Base-by-base conservation (phyloP, 2,113 vertebrate genomes). In the Notiomystis cincta region DNA sequence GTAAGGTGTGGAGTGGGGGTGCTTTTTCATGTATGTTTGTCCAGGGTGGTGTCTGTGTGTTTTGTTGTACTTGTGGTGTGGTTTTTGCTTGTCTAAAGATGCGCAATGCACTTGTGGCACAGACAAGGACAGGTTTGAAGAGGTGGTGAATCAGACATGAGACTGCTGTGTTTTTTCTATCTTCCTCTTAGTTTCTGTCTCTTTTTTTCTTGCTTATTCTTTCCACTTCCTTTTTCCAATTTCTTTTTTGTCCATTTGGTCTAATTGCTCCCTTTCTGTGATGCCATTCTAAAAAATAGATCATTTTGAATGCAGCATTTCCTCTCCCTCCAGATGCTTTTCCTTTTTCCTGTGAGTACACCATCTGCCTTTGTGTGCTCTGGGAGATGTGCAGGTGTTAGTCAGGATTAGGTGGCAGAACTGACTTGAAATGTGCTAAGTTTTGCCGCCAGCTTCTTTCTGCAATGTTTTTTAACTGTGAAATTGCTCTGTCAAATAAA, bases 331-430 rank as follows among this genome's bases (percentile, higher is more conserved):
- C 65, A 75, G 78, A 85, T 94, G 70, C 61, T 94, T 91, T 91
- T 82, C 14, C 17, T n/a, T 71, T 84, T 83, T 69, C 57, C 57
- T 21, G 4, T 47, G 62, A 7, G 0, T 56, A 62, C 7, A 20
- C 73, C 81, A 82, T 78, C 92, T 93, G 89, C 47, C 45, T 57
- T 25, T 20, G 22, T 57, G 71, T 82, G 45, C 50, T 57, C 57
- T 88, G 79, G 66, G 88, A 85, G 82, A 72, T 69, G 61, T 56
- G 70, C 84, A 82, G 85, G 87, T 96, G 71, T 72, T 91, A 61
- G n/a, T 79, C 73, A 79, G 70, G 65, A 60, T 89, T 90, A 79
- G 78, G 78, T 94, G 70, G 57, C 82, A 94, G 61, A 82, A 80
- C 37, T 61, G 44, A 87, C 86, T 57, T 76, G 61, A 90, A 80